Conservation (phyloP, 2,113 vertebrate genomes). For the Dicaeum eximium region DNA sequence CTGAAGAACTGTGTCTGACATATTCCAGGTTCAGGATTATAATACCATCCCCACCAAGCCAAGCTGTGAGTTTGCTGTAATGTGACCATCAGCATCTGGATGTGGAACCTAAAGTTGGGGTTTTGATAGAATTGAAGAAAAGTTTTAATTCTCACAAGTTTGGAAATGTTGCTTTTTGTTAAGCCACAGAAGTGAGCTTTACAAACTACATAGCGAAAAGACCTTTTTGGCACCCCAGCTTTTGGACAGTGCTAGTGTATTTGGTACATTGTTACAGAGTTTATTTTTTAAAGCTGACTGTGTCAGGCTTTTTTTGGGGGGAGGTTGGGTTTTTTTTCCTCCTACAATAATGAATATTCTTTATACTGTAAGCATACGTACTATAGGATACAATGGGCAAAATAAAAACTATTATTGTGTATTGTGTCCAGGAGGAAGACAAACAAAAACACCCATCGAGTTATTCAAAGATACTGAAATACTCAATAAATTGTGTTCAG, state of each 20-base stretch:
- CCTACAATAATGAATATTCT: neutral
- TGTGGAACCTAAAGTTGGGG: neutral
- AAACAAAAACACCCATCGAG: rapidly evolving
- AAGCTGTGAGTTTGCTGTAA: neutral
- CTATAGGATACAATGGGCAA: neutral
- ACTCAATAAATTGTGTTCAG: neutral
- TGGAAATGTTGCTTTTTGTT: neutral
- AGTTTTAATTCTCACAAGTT: neutral
- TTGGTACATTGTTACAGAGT: neutral
- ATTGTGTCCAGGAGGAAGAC: neutral
- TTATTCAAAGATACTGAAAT: neutral
- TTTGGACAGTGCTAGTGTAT: neutral
- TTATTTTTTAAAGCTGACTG: neutral
- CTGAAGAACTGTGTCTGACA: neutral
- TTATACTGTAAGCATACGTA: neutral
- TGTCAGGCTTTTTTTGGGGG: neutral
- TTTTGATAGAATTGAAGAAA: neutral
- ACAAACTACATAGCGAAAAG: neutral
- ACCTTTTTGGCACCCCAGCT: neutral
- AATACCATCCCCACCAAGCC: neutral
- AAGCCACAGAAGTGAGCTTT: neutral
- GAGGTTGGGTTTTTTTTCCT: neutral
- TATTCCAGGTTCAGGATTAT: neutral
- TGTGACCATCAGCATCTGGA: neutral
- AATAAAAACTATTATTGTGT: neutral